These are phyloP conservation scores for Blennius ocellaris DNA, from an alignment of 2,113 vertebrate genomes.

Conservation along the genomic window DNA sequence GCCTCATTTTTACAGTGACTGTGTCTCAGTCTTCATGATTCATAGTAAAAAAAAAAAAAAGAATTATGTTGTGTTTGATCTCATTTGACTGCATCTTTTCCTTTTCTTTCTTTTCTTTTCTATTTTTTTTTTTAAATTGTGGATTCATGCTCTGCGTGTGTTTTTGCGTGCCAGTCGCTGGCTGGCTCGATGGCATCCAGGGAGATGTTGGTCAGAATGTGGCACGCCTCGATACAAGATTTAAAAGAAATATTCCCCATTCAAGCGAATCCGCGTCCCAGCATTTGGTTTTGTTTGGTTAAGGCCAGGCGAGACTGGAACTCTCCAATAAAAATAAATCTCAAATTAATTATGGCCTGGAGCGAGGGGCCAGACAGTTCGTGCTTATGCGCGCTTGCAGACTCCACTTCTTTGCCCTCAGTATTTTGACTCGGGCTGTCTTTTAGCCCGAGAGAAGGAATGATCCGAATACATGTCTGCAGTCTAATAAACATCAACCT, in stretches of 20 bases:
- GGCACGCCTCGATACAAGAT: conserved; percentile 88
- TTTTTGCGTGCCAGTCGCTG: conserved; percentile 53
- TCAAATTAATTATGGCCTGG: conserved; percentile 99
- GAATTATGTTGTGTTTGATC: conserved; percentile 28
- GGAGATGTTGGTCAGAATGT: conserved; percentile 87
- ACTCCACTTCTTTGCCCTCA: conserved; percentile 84
- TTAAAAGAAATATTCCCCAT: conserved; percentile 91
- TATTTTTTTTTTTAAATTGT: conserved; percentile 1
- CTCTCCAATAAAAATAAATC: conserved; percentile 99
- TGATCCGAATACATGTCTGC: conserved; percentile 63
- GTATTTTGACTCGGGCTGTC: conserved; percentile 78
- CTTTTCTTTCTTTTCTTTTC: neutral
- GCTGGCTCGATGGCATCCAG: conserved; percentile 23
- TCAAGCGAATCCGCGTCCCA: conserved; percentile 92
- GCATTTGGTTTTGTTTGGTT: conserved; percentile 97
- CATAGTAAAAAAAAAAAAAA: conserved; percentile 23
- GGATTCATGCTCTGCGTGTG: conserved; percentile 9
- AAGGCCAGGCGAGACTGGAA: conserved; percentile 96
- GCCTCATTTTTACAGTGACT: conserved; percentile 4
- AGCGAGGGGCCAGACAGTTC: conserved; percentile 95
- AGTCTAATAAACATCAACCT: conserved; percentile 62
- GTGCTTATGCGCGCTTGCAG: conserved; percentile 89
- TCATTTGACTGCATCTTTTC: conserved; percentile 15
- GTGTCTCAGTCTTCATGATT: conserved; percentile 1
- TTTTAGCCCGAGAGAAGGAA: conserved; percentile 69